These are phyloP conservation scores for Periophthalmodon schlosseri DNA, from an alignment of 2,113 vertebrate species.

Conservation along the genomic window DNA sequence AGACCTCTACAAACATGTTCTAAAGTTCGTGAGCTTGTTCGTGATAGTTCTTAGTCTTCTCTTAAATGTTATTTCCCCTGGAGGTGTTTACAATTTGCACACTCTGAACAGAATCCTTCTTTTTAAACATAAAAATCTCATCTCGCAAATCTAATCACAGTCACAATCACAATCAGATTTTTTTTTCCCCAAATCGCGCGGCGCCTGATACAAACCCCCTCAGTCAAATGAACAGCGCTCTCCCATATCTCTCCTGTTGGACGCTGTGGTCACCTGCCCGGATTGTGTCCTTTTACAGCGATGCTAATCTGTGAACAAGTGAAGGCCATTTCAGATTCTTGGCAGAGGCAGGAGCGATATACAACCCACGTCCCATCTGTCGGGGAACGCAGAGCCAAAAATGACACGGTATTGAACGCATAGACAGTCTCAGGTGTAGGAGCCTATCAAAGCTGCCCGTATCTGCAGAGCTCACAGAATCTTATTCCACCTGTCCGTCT, in stretches of 20 bases:
- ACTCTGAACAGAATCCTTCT: no score
- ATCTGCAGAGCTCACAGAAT: not conserved
- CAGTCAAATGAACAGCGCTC: not conserved
- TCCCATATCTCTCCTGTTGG: not conserved
- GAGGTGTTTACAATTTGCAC: no score
- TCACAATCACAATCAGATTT: no score
- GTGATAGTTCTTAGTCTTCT: no score
- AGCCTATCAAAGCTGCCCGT: not conserved
- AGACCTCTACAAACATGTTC: no score
- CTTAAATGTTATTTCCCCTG: no score
- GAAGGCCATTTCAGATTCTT: constrained; percentile 37
- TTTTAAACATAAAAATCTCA: no score
- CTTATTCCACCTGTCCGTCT: not conserved
- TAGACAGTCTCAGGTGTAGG: not conserved
- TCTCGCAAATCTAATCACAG: no score
- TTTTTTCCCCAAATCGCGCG: no score
- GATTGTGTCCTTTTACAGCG: not conserved
- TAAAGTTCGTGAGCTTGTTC: no score
- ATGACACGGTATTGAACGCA: not conserved
- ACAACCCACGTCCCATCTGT: constrained; percentile 44
- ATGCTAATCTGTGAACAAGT: constrained; percentile 15
- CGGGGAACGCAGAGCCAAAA: constrained; percentile 22
- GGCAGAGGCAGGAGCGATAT: constrained; percentile 15
- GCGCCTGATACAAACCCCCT: not conserved
- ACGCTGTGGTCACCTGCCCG: not conserved